phyloP scores from a whole-genome alignment of 2,113 vertebrate genomes.

The Eupsittula cactorum region DNA sequence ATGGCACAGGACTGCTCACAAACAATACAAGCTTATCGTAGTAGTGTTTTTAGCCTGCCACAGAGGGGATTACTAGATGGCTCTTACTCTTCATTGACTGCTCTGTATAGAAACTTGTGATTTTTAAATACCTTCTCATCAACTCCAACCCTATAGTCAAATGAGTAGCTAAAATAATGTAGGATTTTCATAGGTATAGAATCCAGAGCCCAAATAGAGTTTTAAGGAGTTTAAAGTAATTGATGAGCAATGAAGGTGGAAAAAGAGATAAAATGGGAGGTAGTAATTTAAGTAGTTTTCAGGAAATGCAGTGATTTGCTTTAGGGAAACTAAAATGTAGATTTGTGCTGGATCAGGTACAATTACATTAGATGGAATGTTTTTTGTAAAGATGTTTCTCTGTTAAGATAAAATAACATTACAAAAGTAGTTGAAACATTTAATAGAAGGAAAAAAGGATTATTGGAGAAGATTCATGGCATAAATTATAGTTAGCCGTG shows the following conservation, averaged over 20 bases:
- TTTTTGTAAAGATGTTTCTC: not conserved
- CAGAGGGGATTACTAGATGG: not conserved
- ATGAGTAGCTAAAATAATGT: not conserved
- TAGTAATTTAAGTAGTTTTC: not conserved
- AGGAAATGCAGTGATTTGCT: not conserved
- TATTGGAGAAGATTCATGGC: not conserved
- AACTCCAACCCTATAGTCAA: not conserved
- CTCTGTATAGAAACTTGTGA: not conserved
- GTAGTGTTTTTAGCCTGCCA: not conserved
- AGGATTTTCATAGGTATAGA: not conserved
- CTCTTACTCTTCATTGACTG: not conserved
- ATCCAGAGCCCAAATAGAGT: not conserved
- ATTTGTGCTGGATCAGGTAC: not conserved
- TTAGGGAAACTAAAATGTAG: not conserved
- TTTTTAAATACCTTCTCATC: not conserved
- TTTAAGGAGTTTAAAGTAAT: not conserved
- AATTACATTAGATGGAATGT: not conserved
- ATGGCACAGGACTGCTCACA: not conserved
- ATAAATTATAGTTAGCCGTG: not conserved
- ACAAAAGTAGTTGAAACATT: not conserved
- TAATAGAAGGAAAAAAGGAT: not conserved
- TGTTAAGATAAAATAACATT: not conserved
- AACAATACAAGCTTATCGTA: not conserved
- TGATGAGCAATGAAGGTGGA: not conserved
- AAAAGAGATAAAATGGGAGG: not conserved